Evolutionary conservation across 2,888 invertebrate genomes (phyloP).

Genomic region (Pinctada fucata): DNA sequence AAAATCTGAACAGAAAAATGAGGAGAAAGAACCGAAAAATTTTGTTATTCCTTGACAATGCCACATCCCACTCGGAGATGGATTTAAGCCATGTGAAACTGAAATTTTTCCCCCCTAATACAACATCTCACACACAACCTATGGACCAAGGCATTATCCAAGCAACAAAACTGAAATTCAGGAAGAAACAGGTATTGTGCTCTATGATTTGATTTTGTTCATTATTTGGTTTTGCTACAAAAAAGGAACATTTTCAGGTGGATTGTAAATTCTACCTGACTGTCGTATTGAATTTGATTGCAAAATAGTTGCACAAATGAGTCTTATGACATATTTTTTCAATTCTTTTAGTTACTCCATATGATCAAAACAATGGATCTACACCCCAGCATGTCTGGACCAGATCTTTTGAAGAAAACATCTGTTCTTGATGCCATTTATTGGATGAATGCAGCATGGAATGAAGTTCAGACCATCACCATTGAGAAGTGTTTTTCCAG

Average conservation of each 20-base stretch:
- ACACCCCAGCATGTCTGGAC: neutral
- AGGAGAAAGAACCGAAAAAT: conserved; percentile 1
- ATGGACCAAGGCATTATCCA: conserved; percentile 27
- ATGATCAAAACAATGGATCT: conserved; percentile 21
- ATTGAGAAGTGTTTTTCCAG: conserved; percentile 8
- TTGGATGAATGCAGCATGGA: conserved; percentile 25
- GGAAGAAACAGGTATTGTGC: conserved; percentile 2
- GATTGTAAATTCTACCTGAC: too few species aligned
- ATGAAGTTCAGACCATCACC: neutral
- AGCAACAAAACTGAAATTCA: neutral
- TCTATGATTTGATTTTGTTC: neutral
- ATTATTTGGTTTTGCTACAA: too few species aligned
- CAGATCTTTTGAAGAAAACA: conserved; percentile 23
- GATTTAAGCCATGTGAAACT: conserved; percentile 9
- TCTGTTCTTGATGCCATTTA: conserved; percentile 26
- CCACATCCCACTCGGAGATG: neutral
- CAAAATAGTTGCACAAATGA: neutral
- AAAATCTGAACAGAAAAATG: neutral
- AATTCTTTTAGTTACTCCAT: conserved; percentile 4
- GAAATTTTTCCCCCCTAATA: conserved; percentile 15
- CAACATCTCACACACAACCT: conserved; percentile 8
- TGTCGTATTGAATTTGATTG: neutral
- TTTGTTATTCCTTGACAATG: conserved; percentile 25
- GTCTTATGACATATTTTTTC: neutral
- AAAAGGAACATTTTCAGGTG: too few species aligned